A percentile compares a stretch with the other conserved stretches of the same genome.
These are phyloP conservation scores for Loxodonta africana DNA, from an alignment of 2,113 vertebrate species.

Conservation along the genomic window DNA sequence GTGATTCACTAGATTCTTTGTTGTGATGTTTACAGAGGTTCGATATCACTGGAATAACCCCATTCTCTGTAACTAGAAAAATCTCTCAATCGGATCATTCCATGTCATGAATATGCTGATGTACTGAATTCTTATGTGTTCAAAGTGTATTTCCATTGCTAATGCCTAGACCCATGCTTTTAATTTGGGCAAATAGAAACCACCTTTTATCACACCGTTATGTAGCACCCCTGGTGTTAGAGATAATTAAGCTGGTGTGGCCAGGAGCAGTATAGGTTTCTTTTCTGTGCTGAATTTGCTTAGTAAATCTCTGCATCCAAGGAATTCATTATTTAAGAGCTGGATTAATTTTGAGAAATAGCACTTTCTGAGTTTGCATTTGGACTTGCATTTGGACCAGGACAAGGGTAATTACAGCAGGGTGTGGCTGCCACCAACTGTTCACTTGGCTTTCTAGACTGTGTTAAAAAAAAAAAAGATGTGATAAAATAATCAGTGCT, in stretches of 20 bases:
- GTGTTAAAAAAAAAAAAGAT: conserved; percentile 44
- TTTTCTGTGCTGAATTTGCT: conserved; percentile 57
- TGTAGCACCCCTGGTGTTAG: conserved; percentile 52
- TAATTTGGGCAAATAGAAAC: conserved; percentile 43
- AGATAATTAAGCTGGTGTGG: conserved; percentile 59
- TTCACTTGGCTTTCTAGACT: conserved; percentile 44
- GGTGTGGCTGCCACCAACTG: neutral
- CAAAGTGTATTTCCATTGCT: conserved; percentile 53
- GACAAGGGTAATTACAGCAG: conserved; percentile 29
- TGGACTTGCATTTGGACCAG: conserved; percentile 54
- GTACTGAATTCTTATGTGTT: conserved; percentile 5
- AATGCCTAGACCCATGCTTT: conserved; percentile 9
- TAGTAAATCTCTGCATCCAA: conserved; percentile 42
- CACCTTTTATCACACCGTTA: conserved; percentile 50
- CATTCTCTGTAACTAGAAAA: conserved; percentile 54
- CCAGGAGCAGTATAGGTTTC: conserved; percentile 21
- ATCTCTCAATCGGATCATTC: conserved; percentile 30
- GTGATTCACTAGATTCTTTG: conserved; percentile 29
- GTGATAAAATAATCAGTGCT: conserved; percentile 32
- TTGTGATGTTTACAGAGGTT: neutral
- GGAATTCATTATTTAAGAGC: conserved; percentile 54
- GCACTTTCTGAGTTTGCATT: conserved; percentile 56
- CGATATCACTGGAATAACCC: neutral
- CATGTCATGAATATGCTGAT: conserved; percentile 27
- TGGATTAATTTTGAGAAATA: conserved; percentile 34